Base-by-base conservation (phyloP, 2,113 vertebrate genomes). In the Amblyopsis rosae region DNA sequence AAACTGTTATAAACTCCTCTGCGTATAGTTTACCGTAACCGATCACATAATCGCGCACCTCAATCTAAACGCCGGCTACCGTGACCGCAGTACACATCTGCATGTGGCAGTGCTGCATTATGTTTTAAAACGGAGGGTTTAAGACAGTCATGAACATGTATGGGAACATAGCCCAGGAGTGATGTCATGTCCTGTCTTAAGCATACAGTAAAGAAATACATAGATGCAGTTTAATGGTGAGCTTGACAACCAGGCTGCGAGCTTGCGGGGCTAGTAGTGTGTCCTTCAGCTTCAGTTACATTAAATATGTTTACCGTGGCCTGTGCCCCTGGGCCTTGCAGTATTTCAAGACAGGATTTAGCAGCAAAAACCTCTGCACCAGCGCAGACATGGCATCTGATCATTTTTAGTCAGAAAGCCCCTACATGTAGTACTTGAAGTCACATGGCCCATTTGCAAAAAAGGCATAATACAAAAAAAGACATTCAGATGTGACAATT, bases 331-430 rank as follows among this genome's bases (percentile, higher is more conserved):
- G 59, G 59, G 0, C 49, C 35, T n/a, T 11, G 8, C 73, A 46
- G 71, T 61, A 68, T 50, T 60, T 74, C 55, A 59, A 17, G 35
- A 53, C 67, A 65, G 59, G 72, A 71, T 46, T 77, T 72, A 70
- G 50, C 61, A 35, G 69, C 41, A 13, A 45, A 69, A 65, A 61
- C 45, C 59, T 57, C 57, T 55, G 71, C 65, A 72, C 61, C 55
- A 64, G 62, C 62, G 32, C 56, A 75, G 10, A 46, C 60, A 41
- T 65, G 51, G 51, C 62, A 74, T 69, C 33, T 90, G 89, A 90
- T 87, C 83, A 69, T 35, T 41, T 56, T 12, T 59, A 75, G 75
- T 60, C 68, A 80, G 10, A 87, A 80, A 80, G 73, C 59, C 48
- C 75, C 65, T 65, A 58, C 67, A 64, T 71, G 71, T 64, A 59